phyloP scores from a whole-genome alignment of 2,113 vertebrate genomes.

The Pseudorasbora parva region DNA sequence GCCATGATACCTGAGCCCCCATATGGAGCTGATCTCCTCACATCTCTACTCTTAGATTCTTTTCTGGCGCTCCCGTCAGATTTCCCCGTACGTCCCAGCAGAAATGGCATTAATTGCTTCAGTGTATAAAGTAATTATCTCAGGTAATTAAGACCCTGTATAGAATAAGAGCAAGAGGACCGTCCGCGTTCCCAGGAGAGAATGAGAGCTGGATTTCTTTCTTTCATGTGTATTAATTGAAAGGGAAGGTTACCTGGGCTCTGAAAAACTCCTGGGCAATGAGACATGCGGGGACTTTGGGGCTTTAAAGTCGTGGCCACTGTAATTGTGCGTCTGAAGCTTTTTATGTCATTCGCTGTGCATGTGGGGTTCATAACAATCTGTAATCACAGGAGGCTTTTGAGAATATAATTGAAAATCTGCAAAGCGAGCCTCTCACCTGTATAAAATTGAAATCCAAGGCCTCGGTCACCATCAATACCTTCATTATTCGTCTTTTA shows the following conservation, averaged over 20 bases:
- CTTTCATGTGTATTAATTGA: slow-evolving; percentile 79
- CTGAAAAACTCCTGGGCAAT: slow-evolving; percentile 65
- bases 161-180: slow-evolving; percentile 72
- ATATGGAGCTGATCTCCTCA: slow-evolving; percentile 31
- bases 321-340: slow-evolving; percentile 53
- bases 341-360: slow-evolving; percentile 35
- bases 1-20: not conserved
- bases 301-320: slow-evolving; percentile 49
- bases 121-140: slow-evolving; percentile 81
- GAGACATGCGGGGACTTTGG: slow-evolving; percentile 56
- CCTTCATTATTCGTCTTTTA: slow-evolving; percentile 21
- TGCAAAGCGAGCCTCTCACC: slow-evolving; percentile 2
- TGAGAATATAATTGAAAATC: slow-evolving; percentile 46
- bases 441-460: slow-evolving; percentile 35
- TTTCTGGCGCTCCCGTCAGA: slow-evolving; percentile 29
- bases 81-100: slow-evolving; percentile 63
- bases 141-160: slow-evolving; percentile 81
- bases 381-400: slow-evolving; percentile 50
- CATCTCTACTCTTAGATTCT: slow-evolving; percentile 54
- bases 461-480: slow-evolving; percentile 7
- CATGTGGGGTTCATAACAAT: slow-evolving; percentile 40
- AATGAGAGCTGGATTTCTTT: slow-evolving; percentile 36
- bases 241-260: slow-evolving; percentile 67
- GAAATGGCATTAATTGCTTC: slow-evolving; percentile 78
- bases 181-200: slow-evolving; percentile 66